Base-by-base conservation (phyloP, 2,797 vertebrate genomes). In the Anguilla marmorata region DNA sequence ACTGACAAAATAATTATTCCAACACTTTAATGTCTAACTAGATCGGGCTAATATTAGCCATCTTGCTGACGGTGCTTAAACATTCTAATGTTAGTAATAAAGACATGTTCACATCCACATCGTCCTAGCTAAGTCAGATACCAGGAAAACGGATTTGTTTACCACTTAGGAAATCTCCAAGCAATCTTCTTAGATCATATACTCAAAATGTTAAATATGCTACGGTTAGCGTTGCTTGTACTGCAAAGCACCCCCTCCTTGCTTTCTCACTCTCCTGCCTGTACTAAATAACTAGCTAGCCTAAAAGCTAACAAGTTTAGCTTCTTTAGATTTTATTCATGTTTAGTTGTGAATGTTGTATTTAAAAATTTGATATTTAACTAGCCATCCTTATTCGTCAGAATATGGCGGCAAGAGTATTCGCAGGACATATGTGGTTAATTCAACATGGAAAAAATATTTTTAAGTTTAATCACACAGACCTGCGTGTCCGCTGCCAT, bases 401-500 rank as follows among this genome's bases (percentile, higher is more conserved):
- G 27, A 82, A 60, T 33, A 48, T 21, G 0, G 4, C 45, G 45
- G 4, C 37, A 66, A 48, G n/a, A 7, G 5, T 30, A 37, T 11
- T 76, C 58, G 24, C 79, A 0, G 60, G 8, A 19, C 60, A 41
- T 8, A 16, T 16, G 5, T 4, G 4, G 19, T 2, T 41, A 45
- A 3, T 21, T 50, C 37, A 21, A 48, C 52, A 2, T 41, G 74
- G n/a, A 60, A 0, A 1, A 41, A 74, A 33, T 56, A 48, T 87
- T 88, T 88, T 92, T 90, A 91, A 88, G 63, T 85, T 63, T 76
- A 93, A 91, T 88, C 91, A 92, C 94, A 95, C 96, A 92, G 94
- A 99, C 98, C 98, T 98, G 98, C 98, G 96, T 97, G 97, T 98
- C 98, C 91, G 98, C 96, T 93, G 97, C 98, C 98, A 99, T 99